These are phyloP conservation scores for Heliconius charithonia DNA, from an alignment of 2,888 invertebrate species.

Conservation along the genomic window DNA sequence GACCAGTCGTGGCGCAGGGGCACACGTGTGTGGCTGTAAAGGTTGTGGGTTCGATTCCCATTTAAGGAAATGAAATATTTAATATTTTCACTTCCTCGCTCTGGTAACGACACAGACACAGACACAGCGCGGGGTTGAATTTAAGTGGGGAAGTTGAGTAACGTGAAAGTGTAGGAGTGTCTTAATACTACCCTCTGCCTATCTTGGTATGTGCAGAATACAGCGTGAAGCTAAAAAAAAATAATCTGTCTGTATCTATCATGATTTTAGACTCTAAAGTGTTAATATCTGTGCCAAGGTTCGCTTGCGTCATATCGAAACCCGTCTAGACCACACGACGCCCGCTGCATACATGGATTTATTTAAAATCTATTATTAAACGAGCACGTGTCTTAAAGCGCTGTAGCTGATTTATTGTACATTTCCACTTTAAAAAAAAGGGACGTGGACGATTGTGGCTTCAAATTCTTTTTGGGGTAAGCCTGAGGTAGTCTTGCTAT, in stretches of 20 bases:
- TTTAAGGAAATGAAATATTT: too few species aligned
- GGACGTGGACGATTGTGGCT: not conserved
- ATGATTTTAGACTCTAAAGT: constrained; percentile 10
- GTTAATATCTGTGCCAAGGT: constrained; percentile 65
- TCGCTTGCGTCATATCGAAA: constrained; percentile 59
- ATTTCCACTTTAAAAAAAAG: not conserved
- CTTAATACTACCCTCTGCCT: too few species aligned
- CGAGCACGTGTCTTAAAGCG: constrained; percentile 40
- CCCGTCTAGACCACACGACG: constrained; percentile 64
- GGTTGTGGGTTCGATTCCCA: too few species aligned
- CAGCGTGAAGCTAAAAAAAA: too few species aligned
- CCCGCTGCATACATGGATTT: constrained; percentile 50
- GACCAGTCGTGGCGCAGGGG: too few species aligned
- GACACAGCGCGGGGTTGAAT: too few species aligned
- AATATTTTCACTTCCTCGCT: too few species aligned
- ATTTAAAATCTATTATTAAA: constrained; percentile 49
- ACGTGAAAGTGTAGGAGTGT: too few species aligned
- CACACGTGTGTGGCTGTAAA: too few species aligned
- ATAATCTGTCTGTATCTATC: not conserved
- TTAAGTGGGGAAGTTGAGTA: too few species aligned
- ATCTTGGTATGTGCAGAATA: too few species aligned
- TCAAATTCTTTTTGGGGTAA: not conserved
- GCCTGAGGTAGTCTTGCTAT: not conserved
- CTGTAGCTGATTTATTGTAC: constrained; percentile 41
- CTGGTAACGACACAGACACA: too few species aligned